These are phyloP conservation scores for Zaprionus nigranus DNA, from an alignment of 1,140 invertebrate species.

Conservation along the genomic window DNA sequence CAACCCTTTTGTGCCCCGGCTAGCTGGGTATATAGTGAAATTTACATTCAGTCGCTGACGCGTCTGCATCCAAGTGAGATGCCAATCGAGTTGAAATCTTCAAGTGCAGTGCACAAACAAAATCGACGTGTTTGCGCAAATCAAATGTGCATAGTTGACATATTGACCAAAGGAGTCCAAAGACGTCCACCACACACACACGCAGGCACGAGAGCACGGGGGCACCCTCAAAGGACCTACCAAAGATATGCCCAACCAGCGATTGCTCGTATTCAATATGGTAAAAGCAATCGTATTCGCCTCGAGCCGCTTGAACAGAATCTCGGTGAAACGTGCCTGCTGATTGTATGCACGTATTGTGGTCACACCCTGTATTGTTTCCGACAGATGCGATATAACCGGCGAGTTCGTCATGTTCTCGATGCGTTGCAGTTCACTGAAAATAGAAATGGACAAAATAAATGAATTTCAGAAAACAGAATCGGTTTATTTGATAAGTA, in stretches of 20 bases:
- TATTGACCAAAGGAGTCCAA: slow-evolving; percentile 36
- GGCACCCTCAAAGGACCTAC: slow-evolving; percentile 85
- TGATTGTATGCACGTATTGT: slow-evolving; percentile 90
- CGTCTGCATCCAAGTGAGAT: slow-evolving; percentile 32
- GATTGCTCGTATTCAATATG: slow-evolving; percentile 91
- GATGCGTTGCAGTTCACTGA: slow-evolving; percentile 89
- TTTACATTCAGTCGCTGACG: not conserved
- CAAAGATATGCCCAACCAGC: slow-evolving; percentile 92
- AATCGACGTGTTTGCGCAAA: slow-evolving; percentile 22
- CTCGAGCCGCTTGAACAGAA: slow-evolving; percentile 89
- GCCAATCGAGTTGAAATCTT: slow-evolving; percentile 42
- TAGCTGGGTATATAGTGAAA: not conserved
- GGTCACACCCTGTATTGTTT: slow-evolving; percentile 89
- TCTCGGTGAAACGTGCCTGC: slow-evolving; percentile 87
- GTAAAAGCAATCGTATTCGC: slow-evolving; percentile 91
- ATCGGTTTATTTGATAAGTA: not conserved
- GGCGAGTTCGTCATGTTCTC: slow-evolving; percentile 90
- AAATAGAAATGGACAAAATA: not conserved
- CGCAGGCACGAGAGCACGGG: slow-evolving; percentile 28
- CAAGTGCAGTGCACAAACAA: slow-evolving; percentile 33
- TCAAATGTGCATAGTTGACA: slow-evolving; percentile 58
- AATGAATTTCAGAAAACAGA: not conserved
- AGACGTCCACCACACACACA: not conserved
- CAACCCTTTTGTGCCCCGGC: not conserved
- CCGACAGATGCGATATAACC: slow-evolving; percentile 89